These are phyloP conservation scores for Charina bottae DNA, from an alignment of 2,113 vertebrate genomes.

Conservation along the genomic window DNA sequence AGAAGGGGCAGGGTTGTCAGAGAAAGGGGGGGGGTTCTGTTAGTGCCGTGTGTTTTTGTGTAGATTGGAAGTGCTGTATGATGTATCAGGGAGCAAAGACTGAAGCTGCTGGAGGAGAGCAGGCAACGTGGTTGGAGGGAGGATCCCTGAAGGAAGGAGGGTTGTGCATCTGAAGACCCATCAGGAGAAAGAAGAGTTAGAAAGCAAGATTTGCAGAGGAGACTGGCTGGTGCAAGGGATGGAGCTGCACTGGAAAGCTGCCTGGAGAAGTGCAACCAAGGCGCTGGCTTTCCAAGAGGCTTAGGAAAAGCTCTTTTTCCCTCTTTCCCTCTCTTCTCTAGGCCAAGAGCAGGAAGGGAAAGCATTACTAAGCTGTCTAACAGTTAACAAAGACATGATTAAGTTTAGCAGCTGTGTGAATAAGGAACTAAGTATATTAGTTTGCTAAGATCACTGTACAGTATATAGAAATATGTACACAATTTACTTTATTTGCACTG, in stretches of 20 bases:
- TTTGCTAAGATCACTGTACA: neutral
- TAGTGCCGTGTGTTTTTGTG: neutral
- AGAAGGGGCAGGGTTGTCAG: neutral
- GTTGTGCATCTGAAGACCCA: neutral
- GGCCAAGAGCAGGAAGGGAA: neutral
- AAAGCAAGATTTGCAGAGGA: neutral
- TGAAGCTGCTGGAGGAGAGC: neutral
- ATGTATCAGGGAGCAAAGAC: neutral
- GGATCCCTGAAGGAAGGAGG: neutral
- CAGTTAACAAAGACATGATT: neutral
- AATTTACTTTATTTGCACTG: neutral
- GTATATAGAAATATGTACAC: neutral
- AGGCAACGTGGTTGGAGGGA: neutral
- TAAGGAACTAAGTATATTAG: neutral
- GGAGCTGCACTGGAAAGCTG: neutral
- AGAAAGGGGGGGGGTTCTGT: neutral
- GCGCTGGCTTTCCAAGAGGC: neutral
- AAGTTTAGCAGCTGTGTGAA: neutral
- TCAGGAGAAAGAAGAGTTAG: neutral
- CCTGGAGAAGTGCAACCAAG: neutral
- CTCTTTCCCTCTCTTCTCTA: neutral
- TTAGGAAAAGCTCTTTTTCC: neutral
- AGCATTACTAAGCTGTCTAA: neutral
- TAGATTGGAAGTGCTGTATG: neutral
- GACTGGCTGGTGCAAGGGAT: neutral